A percentile compares a stretch with the other conserved stretches of the same genome.
phyloP scores from a whole-genome alignment of 2,888 invertebrate genomes.

The Protula sp. region DNA sequence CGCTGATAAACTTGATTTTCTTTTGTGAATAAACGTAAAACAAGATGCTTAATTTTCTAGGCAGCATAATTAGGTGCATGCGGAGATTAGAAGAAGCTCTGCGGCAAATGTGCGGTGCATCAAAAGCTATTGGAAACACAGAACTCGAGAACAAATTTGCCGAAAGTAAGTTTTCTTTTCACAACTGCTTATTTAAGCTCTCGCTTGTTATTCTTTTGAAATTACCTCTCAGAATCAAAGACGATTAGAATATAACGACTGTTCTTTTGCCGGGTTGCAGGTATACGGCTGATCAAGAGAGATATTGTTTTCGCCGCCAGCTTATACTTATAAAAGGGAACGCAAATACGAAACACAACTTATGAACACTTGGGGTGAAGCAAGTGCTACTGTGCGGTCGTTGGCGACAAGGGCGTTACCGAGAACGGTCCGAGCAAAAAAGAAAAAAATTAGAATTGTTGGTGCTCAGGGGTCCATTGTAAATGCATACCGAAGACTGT shows the following conservation, averaged over 20 bases:
- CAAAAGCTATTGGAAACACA: slow-evolving; percentile 93
- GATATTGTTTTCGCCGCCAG: slow-evolving; percentile 99
- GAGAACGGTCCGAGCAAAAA: no score
- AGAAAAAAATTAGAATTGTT: no score
- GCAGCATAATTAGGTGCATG: slow-evolving; percentile 86
- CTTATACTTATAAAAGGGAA: slow-evolving; percentile 81
- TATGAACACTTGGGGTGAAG: no score
- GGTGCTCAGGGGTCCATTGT: no score
- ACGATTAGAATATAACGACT: background rate
- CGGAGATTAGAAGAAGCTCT: slow-evolving; percentile 91
- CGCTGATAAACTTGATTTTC: no score
- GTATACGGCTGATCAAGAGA: slow-evolving; percentile 79
- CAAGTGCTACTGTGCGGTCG: no score
- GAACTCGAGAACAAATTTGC: slow-evolving; percentile 94
- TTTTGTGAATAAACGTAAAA: no score
- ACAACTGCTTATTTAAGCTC: background rate
- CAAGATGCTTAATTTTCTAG: no score
- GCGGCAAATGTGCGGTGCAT: slow-evolving; percentile 89
- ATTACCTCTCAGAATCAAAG: background rate
- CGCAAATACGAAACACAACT: no score
- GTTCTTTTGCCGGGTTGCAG: slow-evolving; percentile 30
- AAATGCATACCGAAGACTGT: no score
- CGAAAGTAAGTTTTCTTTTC: slow-evolving; percentile 62
- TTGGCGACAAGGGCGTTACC: no score
- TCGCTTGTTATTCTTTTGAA: background rate